These are phyloP conservation scores for Hexactinellida sp. DNA, from an alignment of 37 sponge, comb jelly and placozoan species.

Conservation along the genomic window DNA sequence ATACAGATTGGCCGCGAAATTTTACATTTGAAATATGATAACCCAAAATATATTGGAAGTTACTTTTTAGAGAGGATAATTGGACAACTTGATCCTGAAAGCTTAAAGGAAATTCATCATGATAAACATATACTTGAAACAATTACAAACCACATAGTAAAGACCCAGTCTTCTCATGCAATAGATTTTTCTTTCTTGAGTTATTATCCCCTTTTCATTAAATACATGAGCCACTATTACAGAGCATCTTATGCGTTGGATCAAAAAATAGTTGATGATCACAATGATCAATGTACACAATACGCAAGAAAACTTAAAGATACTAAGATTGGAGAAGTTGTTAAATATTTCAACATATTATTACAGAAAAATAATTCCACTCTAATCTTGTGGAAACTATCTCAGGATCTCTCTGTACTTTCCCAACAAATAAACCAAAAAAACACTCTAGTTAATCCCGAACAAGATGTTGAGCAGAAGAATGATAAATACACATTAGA, in stretches of 20 bases:
- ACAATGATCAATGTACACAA: not conserved
- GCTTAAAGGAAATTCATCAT: not conserved
- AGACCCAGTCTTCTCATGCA: not conserved
- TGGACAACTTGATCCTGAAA: not conserved
- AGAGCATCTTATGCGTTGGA: not conserved
- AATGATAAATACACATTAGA: conserved; percentile 2
- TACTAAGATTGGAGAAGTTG: not conserved
- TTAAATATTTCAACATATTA: not conserved
- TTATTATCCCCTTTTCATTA: not conserved
- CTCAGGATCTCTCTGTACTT: not conserved
- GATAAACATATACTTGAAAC: not conserved
- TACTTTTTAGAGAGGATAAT: not conserved
- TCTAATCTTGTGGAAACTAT: not conserved
- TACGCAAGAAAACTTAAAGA: not conserved
- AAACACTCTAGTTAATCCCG: not conserved
- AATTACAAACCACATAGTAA: not conserved
- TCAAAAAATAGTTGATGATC: not conserved
- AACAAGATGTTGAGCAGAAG: not conserved
- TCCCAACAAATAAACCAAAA: not conserved
- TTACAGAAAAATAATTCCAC: not conserved
- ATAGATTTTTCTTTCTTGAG: not conserved
- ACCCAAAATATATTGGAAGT: not conserved
- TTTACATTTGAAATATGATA: not conserved
- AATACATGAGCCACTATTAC: not conserved
- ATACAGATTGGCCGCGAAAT: not conserved